Base-by-base conservation (phyloP, 2,113 vertebrate species). In the Chaetura pelagica region DNA sequence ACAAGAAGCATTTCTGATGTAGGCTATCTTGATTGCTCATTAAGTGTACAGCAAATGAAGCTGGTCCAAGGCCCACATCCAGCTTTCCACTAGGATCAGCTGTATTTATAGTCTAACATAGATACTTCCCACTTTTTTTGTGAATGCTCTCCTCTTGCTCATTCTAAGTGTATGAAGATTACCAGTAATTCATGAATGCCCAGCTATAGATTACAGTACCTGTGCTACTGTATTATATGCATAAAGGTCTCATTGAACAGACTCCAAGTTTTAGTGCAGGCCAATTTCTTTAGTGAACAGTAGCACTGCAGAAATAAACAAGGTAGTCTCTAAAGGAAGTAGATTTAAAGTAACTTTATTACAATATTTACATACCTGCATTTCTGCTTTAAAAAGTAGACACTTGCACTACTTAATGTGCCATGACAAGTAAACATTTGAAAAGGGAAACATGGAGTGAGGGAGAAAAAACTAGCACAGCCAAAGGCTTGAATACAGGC, bases 341-440 rank as follows among this genome's bases (percentile, higher is more conserved):
- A 52, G 81, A 94, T 95, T 95, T 96, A 95, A 95, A 91, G 78
- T 91, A 94, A 90, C 82, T 46, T 55, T 82, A n/a, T 49, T 61
- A 84, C 80, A 96, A 92, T 92, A 96, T 94, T 94, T 94, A 89
- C 83, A 76, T 62, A 69, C 46, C 82, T 57, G 57, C 27, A 72
- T 78, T 75, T 85, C 79, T 93, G 81, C 76, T 63, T 83, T 67
- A 49, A 85, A 95, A 52, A 84, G 40, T 8, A 62, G 46, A 35
- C 19, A 51, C 55, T 63, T 58, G 29, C 49, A 44, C 72, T 67
- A 42, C 19, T 40, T 75, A 48, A 32, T 23, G 40, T 24, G 64
- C 48, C 68, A 83, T 0, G 0, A 74, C 16, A 57, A 93, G 24
- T 17, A 51, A 75, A 64, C 44, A 40, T 26, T 83, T 29, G 9